These are phyloP conservation scores for Ferdinandea cuprea DNA, from an alignment of 2,888 invertebrate species.

Conservation along the genomic window DNA sequence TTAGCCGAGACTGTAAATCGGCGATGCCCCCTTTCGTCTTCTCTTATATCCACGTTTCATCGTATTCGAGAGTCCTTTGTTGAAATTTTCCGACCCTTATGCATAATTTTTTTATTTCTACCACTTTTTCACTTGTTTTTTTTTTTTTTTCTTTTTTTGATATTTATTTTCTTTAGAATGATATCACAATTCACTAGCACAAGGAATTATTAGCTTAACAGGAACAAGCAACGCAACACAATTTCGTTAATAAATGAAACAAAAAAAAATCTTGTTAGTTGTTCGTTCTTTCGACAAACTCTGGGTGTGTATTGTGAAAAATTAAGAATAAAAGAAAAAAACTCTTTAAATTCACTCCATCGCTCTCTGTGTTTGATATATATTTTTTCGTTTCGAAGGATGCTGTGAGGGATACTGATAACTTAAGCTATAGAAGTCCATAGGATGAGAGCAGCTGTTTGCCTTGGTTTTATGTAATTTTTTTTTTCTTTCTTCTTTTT, in stretches of 20 bases:
- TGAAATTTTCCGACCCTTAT: constrained; percentile 43
- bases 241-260: too few species aligned
- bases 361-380: constrained; percentile 1
- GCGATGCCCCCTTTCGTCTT: constrained; percentile 80
- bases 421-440: constrained; percentile 53
- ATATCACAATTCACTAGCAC: constrained; percentile 26
- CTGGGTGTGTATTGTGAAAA: constrained; percentile 65
- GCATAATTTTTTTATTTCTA: constrained; percentile 33
- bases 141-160: constrained; percentile 6
- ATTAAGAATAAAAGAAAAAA: too few species aligned
- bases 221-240: constrained; percentile 17
- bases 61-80: constrained; percentile 75
- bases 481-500: constrained; percentile 26
- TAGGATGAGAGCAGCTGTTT: constrained; percentile 74
- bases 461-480: constrained; percentile 73
- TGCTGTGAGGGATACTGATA: constrained; percentile 54
- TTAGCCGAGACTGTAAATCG: constrained; percentile 78
- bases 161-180: background rate
- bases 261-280: constrained; percentile 4
- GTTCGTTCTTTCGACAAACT: constrained; percentile 23
- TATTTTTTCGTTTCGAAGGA: background rate
- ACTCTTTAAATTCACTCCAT: constrained; percentile 55
- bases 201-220: background rate
- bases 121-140: too few species aligned
- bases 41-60: constrained; percentile 81